Conservation (phyloP, 2,888 invertebrate genomes). For the Pogonocherus hispidulus region DNA sequence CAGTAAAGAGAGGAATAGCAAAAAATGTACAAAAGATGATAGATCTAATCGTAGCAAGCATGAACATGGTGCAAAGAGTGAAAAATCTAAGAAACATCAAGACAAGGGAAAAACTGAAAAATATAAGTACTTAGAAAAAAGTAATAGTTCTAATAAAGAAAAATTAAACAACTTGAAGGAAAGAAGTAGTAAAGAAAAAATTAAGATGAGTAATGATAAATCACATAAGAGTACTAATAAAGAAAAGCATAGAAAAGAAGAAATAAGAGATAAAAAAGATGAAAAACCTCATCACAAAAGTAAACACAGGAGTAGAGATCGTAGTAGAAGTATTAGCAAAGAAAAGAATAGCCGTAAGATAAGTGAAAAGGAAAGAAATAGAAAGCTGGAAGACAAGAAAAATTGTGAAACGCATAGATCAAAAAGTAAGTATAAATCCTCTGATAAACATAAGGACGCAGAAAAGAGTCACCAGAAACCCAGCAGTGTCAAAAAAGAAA, state of each 20-base stretch:
- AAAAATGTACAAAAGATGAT: conserved; percentile 23
- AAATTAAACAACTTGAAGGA: conserved; percentile 6
- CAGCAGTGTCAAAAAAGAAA: conserved; percentile 8
- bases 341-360: conserved; percentile 18
- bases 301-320: conserved; percentile 43
- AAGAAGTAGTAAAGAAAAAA: conserved; percentile 23
- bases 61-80: not conserved
- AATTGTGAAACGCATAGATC: conserved; percentile 25
- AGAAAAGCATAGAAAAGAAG: conserved; percentile 58
- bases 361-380: conserved; percentile 22
- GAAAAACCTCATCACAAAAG: conserved; percentile 35
- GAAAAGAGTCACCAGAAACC: conserved; percentile 3
- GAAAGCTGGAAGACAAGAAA: conserved; percentile 25
- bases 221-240: conserved; percentile 66
- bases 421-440: conserved; percentile 25
- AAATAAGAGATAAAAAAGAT: conserved; percentile 44
- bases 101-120: conserved; percentile 44
- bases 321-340: conserved; percentile 40
- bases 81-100: not conserved
- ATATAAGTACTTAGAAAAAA: conserved; percentile 35
- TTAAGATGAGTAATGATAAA: conserved; percentile 52
- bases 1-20: conserved; percentile 25
- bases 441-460: too few relatives aligned
- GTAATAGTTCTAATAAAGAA: conserved; percentile 41
- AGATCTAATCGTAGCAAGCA: conserved; percentile 7